Evolutionary conservation across 2,888 invertebrate species (phyloP), one percentile per base, ranked within the genome.

Genomic region (Cosmopolites sordidus): DNA sequence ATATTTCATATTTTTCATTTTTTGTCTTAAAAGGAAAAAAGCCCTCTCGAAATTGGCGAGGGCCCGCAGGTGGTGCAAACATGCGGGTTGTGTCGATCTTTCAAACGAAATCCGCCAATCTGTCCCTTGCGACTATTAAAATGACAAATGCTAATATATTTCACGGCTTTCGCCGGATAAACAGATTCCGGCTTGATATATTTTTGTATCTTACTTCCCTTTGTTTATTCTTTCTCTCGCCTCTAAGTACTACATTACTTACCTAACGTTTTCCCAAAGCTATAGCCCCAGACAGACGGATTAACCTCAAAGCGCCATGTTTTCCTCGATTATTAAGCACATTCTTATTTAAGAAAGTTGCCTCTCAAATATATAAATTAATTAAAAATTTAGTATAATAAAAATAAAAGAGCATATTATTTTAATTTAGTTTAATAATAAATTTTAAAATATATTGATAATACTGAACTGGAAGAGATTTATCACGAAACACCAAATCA

Each of bases 121-220:
- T 70, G 67, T 69, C 71, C 70, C 69, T 66, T 62, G 67, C 64
- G 70, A 71, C 73, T 73, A 73, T 73, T 74, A 73, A 73, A 71
- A 73, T 73, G 73, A 74, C 73, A 74, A 74, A 74, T 74, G 72
- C 73, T 74, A 73, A 73, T 74, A 73, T 73, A 73, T 74, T 73
- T 73, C 72, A 73, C 69, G 66, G 70, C 69, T 69, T 72, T 70
- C 67, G 58, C 66, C 70, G 72, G 71, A 72, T 69, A 69, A 67
- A 66, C 69, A 68, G 69, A 70, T 70, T 54, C 69, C 69, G 68
- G 69, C 62, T 70, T 72, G 70, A 73, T 72, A 65, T 66, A 67
- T 68, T 66, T 69, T 67, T 67, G 60, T 64, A 63, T 65, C 64
- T 68, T 67, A 65, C 59, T 64, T 66, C 63, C 59, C 60, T 40